Evolutionary conservation across 2,797 vertebrate species (phyloP), one percentile per base, ranked within the genome.

Genomic region (Sebastes iracundus): DNA sequence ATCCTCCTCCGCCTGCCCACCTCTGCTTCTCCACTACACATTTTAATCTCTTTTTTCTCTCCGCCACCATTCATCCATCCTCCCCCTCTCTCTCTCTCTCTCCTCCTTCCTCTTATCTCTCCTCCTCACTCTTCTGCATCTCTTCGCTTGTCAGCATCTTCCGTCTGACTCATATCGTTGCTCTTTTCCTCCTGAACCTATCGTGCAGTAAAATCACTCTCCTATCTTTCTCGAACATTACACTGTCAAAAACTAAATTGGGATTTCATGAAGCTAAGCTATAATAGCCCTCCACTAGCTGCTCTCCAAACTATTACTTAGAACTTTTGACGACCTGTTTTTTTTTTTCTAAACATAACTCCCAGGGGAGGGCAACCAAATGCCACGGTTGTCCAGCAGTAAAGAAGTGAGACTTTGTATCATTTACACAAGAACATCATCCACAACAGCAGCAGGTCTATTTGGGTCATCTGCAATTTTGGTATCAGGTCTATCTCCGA

Each of bases 1-100:
- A 68, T 81, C 84, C 90, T 86, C 80, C 72, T 76, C 81, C 4
- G 4, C 74, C 72, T 79, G 73, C 72, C 35, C 65, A 53, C 76
- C 75, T 79, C 75, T 28, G 46, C 72, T 63, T 81, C 64, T 69
- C 67, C 80, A 80, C 78, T 59, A 32, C 81, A 80, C 75, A 74
- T 80, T 86, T 79, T 76, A 81, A 86, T 81, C 64, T 73, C 9
- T 25, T 64, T 60, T 16, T 27, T 30, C 33, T 46, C 55, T 56
- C 30, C 1, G 2, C 49, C 27, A 38, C 73, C 27, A 58, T 55
- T 60, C 66, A 38, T 64, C 25, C 81, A 42, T 23, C 72, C 82
- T 70, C 72, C 69, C 62, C 33, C 53, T 63, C 55, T 4, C 46
- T 64, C 52, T 70, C 23, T 16, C 60, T n/a, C 20, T 12, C 25